Evolutionary conservation across 2,113 vertebrate genomes (phyloP).

Genomic region (Thermophis baileyi): DNA sequence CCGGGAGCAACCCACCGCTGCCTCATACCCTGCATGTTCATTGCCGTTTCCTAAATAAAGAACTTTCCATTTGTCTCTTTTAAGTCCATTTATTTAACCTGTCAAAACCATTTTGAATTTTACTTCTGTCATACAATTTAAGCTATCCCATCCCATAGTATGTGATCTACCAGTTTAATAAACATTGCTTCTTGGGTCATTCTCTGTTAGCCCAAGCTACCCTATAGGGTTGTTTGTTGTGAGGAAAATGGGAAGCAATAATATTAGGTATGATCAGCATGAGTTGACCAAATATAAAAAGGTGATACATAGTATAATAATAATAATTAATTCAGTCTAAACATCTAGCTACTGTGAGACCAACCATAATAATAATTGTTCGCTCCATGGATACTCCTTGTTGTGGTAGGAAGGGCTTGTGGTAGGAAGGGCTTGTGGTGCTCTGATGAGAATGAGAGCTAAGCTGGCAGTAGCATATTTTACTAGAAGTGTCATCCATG

Average conservation of each 20-base stretch:
- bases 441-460: too few relatives aligned
- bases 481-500: too few relatives aligned
- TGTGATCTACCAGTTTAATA: not conserved
- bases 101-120: not conserved
- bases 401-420: too few relatives aligned
- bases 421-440: too few relatives aligned
- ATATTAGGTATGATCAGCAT: not conserved
- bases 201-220: not conserved
- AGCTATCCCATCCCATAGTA: not conserved
- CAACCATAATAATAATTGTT: too few relatives aligned
- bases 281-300: not conserved
- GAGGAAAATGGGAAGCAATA: not conserved
- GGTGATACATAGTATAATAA: not conserved
- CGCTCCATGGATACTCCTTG: too few relatives aligned
- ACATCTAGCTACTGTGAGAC: too few relatives aligned
- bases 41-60: not conserved
- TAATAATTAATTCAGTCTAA: not conserved
- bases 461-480: too few relatives aligned
- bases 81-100: not conserved
- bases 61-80: not conserved
- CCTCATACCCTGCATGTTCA: not conserved
- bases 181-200: not conserved
- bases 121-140: not conserved
- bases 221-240: not conserved
- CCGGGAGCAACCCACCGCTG: too few relatives aligned